Evolutionary conservation across 2,888 invertebrate species (phyloP).

Genomic region (Ceramica pisi): DNA sequence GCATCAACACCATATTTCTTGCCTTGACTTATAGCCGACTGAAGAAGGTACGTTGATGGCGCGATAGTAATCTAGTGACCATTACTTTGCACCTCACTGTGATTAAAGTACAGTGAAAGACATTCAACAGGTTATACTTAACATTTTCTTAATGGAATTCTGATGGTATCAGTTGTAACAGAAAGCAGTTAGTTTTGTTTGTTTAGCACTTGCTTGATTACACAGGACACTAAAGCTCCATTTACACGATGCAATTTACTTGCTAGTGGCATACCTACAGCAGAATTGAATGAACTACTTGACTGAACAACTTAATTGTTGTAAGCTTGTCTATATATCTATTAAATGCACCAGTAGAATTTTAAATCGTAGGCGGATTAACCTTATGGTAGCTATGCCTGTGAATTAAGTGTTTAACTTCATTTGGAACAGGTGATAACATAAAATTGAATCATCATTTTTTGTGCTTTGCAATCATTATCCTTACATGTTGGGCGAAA

Average conservation of each 20-base stretch:
- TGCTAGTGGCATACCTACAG: no score
- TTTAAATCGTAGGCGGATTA: no score
- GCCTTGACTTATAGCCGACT: constrained; percentile 12
- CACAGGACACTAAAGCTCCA: not conserved
- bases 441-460: no score
- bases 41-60: constrained; percentile 32
- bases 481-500: no score
- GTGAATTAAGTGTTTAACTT: no score
- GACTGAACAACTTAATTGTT: no score
- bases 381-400: no score
- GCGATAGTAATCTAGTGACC: constrained; percentile 38
- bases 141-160: constrained; percentile 23
- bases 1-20: constrained; percentile 27
- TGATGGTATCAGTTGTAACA: constrained; percentile 29
- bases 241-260: not conserved
- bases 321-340: no score
- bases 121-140: constrained; percentile 45
- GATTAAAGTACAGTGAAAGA: constrained; percentile 34
- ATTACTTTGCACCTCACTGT: constrained; percentile 43
- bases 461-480: no score
- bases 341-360: no score
- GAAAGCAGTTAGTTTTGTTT: not conserved
- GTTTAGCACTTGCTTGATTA: not conserved
- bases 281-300: no score
- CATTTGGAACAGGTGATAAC: no score